phyloP scores from a whole-genome alignment of 2,888 invertebrate species.

The Caenorhabditis sp. region DNA sequence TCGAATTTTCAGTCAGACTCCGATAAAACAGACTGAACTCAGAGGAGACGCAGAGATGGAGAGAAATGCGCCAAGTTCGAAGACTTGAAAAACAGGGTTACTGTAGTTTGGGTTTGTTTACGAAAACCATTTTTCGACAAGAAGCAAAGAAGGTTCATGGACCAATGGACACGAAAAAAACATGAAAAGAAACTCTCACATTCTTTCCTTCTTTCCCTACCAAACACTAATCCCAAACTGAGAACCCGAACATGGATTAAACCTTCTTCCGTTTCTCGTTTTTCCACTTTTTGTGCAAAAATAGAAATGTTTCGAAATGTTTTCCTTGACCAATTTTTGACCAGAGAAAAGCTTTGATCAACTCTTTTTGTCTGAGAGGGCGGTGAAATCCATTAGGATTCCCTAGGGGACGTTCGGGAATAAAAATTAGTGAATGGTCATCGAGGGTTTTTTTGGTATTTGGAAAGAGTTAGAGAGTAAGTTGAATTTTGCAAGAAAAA shows the following conservation, averaged over 20 bases:
- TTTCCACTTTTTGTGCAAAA: conserved; percentile 19
- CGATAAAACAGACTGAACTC: background rate
- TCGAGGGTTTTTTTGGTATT: background rate
- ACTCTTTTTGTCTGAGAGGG: conserved; percentile 16
- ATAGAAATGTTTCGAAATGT: conserved; percentile 37
- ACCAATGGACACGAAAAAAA: conserved; percentile 21
- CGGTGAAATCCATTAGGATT: conserved; percentile 23
- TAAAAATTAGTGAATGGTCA: conserved; percentile 30
- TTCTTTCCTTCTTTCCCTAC: background rate
- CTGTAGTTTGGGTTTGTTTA: background rate
- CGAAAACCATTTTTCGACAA: background rate
- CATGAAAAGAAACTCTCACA: conserved; percentile 7
- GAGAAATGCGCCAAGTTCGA: conserved; percentile 9
- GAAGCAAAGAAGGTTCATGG: conserved; percentile 22
- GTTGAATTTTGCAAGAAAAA: background rate
- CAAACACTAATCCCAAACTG: conserved; percentile 40
- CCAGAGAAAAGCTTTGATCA: conserved; percentile 1
- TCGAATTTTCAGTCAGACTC: conserved; percentile 36
- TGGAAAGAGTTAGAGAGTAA: background rate
- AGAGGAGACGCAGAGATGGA: background rate
- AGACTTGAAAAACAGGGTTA: background rate
- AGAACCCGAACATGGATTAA: conserved; percentile 40
- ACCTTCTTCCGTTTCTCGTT: conserved; percentile 19
- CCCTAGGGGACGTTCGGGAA: conserved; percentile 17
- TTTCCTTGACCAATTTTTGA: background rate